A percentile compares a stretch with the other conserved stretches of the same genome.
Evolutionary conservation across 2,113 vertebrate species (phyloP).

Genomic region (Ailurus styani): DNA sequence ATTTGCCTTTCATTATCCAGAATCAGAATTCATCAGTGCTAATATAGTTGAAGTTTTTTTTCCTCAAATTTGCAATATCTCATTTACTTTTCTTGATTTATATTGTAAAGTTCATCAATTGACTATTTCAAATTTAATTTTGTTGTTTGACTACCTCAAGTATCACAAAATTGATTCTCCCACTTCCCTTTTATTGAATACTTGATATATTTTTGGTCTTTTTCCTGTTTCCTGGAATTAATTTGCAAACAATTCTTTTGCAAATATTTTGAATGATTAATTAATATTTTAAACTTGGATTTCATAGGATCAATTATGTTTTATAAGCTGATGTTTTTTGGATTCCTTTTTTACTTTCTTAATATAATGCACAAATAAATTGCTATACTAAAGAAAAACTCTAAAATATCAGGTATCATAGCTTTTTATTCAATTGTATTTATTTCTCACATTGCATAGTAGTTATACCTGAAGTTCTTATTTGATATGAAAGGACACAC

Average conservation of each 20-base stretch:
- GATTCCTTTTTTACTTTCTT: not conserved
- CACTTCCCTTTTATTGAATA: not conserved
- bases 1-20: not conserved
- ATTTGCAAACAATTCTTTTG: not conserved
- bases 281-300: not conserved
- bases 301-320: not conserved
- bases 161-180: not conserved
- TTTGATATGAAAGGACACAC: not conserved
- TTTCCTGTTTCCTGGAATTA: not conserved
- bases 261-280: not conserved
- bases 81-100: not conserved
- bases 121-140: not conserved
- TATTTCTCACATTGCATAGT: not conserved
- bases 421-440: not conserved
- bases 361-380: not conserved
- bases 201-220: not conserved
- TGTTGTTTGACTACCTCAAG: not conserved
- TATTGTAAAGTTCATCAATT: not conserved
- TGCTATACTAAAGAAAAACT: not conserved
- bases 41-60: not conserved
- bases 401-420: not conserved
- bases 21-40: not conserved
- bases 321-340: not conserved
- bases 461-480: not conserved
- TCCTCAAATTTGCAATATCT: not conserved